A percentile compares a stretch with the other conserved stretches of the same genome.
Evolutionary conservation across 2,888 invertebrate species (phyloP).

Genomic region (Stenodema calcarata): DNA sequence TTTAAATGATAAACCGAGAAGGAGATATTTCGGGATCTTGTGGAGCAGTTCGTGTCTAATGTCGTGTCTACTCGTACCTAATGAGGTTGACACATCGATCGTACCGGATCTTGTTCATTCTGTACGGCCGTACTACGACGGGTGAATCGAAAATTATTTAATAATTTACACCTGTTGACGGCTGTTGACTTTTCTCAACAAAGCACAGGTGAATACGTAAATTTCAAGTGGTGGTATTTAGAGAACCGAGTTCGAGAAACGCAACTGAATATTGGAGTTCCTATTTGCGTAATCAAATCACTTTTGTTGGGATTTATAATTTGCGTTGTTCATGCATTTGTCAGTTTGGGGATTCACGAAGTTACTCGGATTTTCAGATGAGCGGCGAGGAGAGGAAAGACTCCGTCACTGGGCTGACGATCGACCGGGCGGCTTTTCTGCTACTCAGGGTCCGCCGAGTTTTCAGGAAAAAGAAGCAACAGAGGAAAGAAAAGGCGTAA

Average conservation of each 20-base stretch:
- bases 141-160: too few relatives aligned
- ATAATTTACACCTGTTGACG: too few relatives aligned
- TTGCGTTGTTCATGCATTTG: neutral
- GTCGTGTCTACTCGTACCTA: neutral
- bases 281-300: too few relatives aligned
- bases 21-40: neutral
- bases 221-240: too few relatives aligned
- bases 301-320: too few relatives aligned
- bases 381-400: conserved; percentile 57
- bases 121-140: too few relatives aligned
- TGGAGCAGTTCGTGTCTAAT: neutral
- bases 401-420: conserved; percentile 67
- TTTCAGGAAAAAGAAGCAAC: conserved; percentile 87
- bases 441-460: conserved; percentile 86
- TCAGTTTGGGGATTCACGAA: neutral
- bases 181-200: too few relatives aligned
- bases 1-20: neutral
- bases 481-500: conserved; percentile 71
- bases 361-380: conserved; percentile 49
- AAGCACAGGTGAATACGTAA: too few relatives aligned
- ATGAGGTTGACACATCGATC: too few relatives aligned
- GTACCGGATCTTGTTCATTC: too few relatives aligned
- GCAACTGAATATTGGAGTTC: too few relatives aligned
- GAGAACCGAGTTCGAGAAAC: too few relatives aligned
- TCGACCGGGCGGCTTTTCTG: conserved; percentile 88